Percentiles rank a stretch among this genome's conserved stretches.
phyloP scores from a whole-genome alignment of 2,113 vertebrate genomes.

The Aplodontia rufa region DNA sequence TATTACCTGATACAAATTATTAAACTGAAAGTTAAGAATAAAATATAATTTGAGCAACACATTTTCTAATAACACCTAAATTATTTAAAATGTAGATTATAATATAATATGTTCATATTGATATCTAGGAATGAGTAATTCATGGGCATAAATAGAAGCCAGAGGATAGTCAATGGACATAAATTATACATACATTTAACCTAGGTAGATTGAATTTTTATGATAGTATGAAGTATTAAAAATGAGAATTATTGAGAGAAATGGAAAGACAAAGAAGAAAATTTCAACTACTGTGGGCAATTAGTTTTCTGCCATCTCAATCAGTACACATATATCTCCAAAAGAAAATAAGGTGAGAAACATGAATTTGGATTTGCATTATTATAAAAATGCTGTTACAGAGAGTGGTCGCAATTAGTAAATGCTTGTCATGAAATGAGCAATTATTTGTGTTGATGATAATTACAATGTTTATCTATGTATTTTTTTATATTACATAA shows the following conservation, averaged over 20 bases:
- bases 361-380: neutral
- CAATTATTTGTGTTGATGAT: neutral
- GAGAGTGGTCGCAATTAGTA: neutral
- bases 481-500: neutral
- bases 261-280: neutral
- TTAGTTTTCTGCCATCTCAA: neutral
- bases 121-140: constrained; percentile 15
- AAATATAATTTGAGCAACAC: neutral
- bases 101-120: constrained; percentile 4
- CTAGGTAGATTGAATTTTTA: neutral
- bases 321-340: neutral
- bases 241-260: neutral
- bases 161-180: neutral
- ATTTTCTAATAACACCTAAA: neutral
- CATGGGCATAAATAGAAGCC: neutral
- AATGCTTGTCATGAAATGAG: neutral
- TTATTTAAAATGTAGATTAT: constrained; percentile 23
- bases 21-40: constrained; percentile 29
- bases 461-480: neutral
- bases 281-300: neutral
- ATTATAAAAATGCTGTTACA: neutral
- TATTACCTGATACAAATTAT: constrained; percentile 4
- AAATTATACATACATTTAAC: neutral
- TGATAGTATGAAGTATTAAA: neutral
- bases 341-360: neutral